Evolutionary conservation across 2,888 invertebrate genomes (phyloP).

Genomic region (Lasioglossum figueresi): DNA sequence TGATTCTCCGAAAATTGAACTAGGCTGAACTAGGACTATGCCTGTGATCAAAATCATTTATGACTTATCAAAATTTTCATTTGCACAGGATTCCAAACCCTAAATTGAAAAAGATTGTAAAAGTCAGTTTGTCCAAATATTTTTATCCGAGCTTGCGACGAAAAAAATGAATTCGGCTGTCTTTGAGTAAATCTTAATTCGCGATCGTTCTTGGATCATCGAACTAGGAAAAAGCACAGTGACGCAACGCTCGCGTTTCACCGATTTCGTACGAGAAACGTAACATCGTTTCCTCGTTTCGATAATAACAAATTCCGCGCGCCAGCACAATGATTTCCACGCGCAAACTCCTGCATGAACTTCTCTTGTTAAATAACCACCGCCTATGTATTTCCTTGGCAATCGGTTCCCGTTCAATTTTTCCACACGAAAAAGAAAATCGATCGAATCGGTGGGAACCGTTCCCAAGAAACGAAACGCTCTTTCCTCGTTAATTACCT

Average conservation of each 20-base stretch:
- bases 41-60: too few relatives aligned
- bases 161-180: background rate
- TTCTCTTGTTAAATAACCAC: background rate
- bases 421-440: background rate
- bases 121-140: too few relatives aligned
- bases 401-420: background rate
- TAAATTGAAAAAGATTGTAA: too few relatives aligned
- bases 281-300: background rate
- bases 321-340: background rate
- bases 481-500: background rate
- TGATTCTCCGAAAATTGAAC: too few relatives aligned
- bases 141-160: too few relatives aligned
- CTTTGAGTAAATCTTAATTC: background rate
- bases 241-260: background rate
- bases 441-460: background rate
- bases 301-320: slow-evolving; percentile 15
- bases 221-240: background rate
- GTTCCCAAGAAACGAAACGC: background rate
- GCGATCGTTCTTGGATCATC: background rate
- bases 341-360: background rate
- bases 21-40: too few relatives aligned
- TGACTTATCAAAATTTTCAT: too few relatives aligned
- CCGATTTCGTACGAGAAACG: slow-evolving; percentile 11
- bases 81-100: too few relatives aligned
- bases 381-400: background rate